These are phyloP conservation scores for Platichthys flesus DNA, from an alignment of 2,113 vertebrate species.

Conservation along the genomic window DNA sequence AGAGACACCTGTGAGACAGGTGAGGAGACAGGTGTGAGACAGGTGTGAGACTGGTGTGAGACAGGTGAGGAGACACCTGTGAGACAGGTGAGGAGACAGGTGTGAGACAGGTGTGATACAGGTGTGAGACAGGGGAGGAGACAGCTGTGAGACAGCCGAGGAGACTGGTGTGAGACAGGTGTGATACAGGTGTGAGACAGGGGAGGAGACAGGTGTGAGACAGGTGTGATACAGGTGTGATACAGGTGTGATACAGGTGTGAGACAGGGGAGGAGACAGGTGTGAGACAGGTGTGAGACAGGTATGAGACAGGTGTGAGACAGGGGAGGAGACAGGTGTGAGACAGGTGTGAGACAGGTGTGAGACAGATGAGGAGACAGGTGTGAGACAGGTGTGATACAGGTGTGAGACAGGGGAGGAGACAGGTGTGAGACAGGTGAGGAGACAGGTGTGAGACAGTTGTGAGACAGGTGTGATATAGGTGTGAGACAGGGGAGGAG, in stretches of 20 bases:
- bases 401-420: no score
- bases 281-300: no score
- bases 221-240: no score
- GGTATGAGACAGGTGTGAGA: neutral
- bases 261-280: no score
- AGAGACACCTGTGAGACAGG: neutral
- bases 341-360: no score
- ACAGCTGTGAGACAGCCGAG: neutral
- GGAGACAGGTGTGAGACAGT: no score
- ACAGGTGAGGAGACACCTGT: no score
- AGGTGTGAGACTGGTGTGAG: neutral
- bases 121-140: neutral
- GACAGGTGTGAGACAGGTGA: no score
- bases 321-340: neutral
- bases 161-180: neutral
- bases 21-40: neutral
- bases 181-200: neutral
- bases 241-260: no score
- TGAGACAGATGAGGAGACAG: no score
- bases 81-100: neutral
- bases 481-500: no score
- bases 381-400: no score
- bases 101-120: neutral
- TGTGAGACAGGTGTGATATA: neutral
- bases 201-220: neutral